Base-by-base conservation (phyloP, 2,113 vertebrate species). In the Geococcyx californianus region DNA sequence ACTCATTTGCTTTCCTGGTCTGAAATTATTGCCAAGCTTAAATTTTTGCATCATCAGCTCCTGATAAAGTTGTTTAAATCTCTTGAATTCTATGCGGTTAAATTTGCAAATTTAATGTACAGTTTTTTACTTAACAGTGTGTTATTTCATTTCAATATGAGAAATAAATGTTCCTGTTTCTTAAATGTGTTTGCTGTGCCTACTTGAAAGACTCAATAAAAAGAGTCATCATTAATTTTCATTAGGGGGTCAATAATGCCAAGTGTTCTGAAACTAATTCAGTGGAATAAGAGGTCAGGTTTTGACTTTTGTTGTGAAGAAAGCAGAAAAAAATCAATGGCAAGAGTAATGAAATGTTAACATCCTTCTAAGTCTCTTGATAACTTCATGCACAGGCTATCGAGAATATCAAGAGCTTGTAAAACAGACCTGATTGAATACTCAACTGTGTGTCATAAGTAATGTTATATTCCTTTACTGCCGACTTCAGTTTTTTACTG, bases 291-390 rank as follows among this genome's bases (percentile, higher is more conserved):
- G 91, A 92, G 86, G 81, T 97, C 88, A 95, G 0, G 10, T 94
- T 97, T 89, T 96, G 28, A 74, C 93, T 97, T 97, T 93, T 96
- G 83, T 95, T 97, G 78, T 96, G 81, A 96, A 96, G 85, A 97
- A 93, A 92, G 62, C 80, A 95, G 76, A 90, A 67, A 80, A 96
- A 97, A 98, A 97, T 97, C 83, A 97, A 95, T 96, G 74, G 56
- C 73, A 95, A 94, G 58, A 97, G 54, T 87, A 96, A 96, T 89
- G 90, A 96, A 95, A 98, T 91, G 75, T 93, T 97, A 96, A 97
- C 88, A 94, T 94, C 89, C 31, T 90, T 93, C 62, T 77, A 96
- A 89, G n/a, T 95, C 87, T 90, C 94, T 85, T 13, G 31, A 96
- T 72, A 89, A 83, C 77, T 96, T 80, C 96, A 78, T 85, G 67